Evolutionary conservation across 2,797 vertebrate genomes (phyloP).

Genomic region (Poeciliopsis paucimaculata): DNA sequence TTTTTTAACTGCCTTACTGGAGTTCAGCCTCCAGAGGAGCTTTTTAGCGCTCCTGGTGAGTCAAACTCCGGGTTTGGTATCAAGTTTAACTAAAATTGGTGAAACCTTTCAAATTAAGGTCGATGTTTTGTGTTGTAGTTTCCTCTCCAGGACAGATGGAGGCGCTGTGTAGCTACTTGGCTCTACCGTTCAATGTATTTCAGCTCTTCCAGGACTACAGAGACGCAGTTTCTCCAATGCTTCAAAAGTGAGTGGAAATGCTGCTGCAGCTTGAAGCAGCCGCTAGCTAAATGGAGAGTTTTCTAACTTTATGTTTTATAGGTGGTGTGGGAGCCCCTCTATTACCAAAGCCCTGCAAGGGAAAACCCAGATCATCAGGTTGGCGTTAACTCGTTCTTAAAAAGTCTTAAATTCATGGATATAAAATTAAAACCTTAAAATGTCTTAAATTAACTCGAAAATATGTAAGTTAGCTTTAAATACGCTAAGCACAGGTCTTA

Average conservation of each 20-base stretch:
- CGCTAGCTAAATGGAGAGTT: neutral
- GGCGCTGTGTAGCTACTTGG: conserved; percentile 92
- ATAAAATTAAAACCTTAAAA: too few relatives aligned
- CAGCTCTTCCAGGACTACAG: conserved; percentile 93
- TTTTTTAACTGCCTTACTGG: conserved; percentile 96
- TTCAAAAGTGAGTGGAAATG: conserved; percentile 84
- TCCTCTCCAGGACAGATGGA: conserved; percentile 85
- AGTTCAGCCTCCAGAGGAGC: conserved; percentile 91
- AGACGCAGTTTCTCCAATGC: conserved; percentile 84
- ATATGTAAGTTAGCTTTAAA: too few relatives aligned
- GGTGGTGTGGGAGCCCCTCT: conserved; percentile 89
- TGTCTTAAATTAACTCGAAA: too few relatives aligned
- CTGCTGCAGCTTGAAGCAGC: neutral
- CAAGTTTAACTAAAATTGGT: neutral
- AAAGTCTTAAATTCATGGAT: too few relatives aligned
- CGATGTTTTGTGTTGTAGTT: conserved; percentile 71
- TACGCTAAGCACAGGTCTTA: too few relatives aligned
- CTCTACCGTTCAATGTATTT: conserved; percentile 92
- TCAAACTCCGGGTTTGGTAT: neutral
- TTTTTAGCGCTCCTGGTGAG: conserved; percentile 78
- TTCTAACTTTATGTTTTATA: conserved; percentile 52
- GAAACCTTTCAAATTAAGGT: conserved; percentile 10
- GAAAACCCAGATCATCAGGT: conserved; percentile 86
- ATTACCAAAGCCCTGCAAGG: conserved; percentile 85
- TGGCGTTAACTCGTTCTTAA: conserved; percentile 9